Conservation (phyloP, 2,888 invertebrate species). For the Meganola albula region DNA sequence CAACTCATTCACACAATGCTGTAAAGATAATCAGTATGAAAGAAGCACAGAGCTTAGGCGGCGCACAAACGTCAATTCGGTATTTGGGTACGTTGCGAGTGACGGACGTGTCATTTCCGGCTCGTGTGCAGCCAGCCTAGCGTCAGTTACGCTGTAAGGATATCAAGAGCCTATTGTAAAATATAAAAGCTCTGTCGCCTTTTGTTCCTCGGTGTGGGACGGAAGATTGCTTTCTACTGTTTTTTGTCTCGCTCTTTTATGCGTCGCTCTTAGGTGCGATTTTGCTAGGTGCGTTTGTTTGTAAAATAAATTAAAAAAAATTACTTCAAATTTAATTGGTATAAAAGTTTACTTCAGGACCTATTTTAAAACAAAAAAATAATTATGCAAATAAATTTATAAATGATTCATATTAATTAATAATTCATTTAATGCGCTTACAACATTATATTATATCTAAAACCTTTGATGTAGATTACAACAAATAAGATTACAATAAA, state of each 20-base stretch:
- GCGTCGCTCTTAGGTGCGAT: not conserved
- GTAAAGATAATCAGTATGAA: constrained; percentile 6
- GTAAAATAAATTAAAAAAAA: not conserved
- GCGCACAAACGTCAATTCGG: constrained; percentile 9
- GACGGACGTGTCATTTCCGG: constrained; percentile 61
- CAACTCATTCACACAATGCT: too few species aligned
- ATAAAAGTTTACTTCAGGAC: too few species aligned
- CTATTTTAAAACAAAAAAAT: too few species aligned
- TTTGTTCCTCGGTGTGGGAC: constrained; percentile 35
- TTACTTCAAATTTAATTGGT: too few species aligned
- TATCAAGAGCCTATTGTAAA: constrained; percentile 48
- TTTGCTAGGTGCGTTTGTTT: not conserved
- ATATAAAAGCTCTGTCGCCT: constrained; percentile 43
- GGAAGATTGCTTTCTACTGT: constrained; percentile 27
- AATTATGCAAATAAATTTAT: too few species aligned
- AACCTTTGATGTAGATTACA: too few species aligned
- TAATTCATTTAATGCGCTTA: too few species aligned
- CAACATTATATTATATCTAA: too few species aligned
- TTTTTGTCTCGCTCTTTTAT: constrained; percentile 13
- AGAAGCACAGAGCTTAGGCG: constrained; percentile 11
- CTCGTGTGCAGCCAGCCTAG: constrained; percentile 30
- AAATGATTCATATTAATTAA: too few species aligned
- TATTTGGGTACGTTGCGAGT: constrained; percentile 30
- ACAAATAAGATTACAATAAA: too few species aligned
- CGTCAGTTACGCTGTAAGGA: constrained; percentile 43